Evolutionary conservation across 2,888 invertebrate species (phyloP), one percentile per base, ranked within the genome.

Genomic region (Cetonia aurata): DNA sequence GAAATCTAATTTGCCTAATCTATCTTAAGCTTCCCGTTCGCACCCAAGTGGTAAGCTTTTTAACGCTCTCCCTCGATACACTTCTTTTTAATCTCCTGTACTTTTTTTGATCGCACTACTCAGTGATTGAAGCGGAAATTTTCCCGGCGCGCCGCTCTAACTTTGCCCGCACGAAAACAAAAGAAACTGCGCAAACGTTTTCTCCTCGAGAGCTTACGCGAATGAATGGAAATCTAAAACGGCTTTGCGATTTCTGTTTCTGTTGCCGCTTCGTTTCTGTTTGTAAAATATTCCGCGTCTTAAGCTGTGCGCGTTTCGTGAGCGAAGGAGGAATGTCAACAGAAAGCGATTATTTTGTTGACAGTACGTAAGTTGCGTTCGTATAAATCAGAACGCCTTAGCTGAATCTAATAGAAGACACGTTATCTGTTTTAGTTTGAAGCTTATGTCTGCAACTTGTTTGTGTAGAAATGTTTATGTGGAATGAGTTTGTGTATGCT

Each of bases 1-100:
- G 17, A 52, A 52, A 52, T 52, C 52, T 52, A 52, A 52, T 52
- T 52, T 52, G 25, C 52, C 52, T 52, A 52, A 52, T 10, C 12
- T 25, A 9, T 52, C 25, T 52, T 52, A 52, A 52, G 52, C 19
- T 17, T n/a, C 25, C 25, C 52, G 52, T 25, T n/a, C 17, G 52
- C 52, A 4, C 1, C 15, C 17, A 19, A 19, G 10, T 25, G 25
- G n/a, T 52, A 25, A 52, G 52, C 9, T 25, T 52, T 52, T 52
- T 25, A 52, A 52, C 52, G 19, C 25, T 17, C 25, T 17, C 19
- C 9, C 10, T 52, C 52, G 12, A 12, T 4, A 25, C 19, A 25
- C 25, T n/a, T 52, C 25, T 17, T 52, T 52, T 52, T 52, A 17
- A 52, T 52, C 25, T 25, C 19, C 19, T 6, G 19, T 19, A 52